phyloP scores from a whole-genome alignment of 2,113 vertebrate genomes.

The Alethe castanea region DNA sequence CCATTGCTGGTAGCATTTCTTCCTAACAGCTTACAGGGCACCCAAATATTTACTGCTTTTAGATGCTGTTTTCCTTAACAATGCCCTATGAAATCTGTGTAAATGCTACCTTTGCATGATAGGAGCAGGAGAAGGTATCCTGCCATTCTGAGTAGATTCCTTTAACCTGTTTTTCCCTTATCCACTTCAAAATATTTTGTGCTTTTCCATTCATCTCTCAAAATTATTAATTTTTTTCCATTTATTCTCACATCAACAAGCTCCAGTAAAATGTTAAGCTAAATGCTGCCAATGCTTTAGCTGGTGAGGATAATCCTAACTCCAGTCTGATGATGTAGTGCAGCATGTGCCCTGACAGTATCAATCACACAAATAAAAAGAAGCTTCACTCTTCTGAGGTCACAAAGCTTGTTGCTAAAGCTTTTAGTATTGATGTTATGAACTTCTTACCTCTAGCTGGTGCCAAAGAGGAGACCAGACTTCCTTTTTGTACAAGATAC shows the following conservation, averaged over 20 bases:
- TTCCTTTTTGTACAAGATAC: background rate
- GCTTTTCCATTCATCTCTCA: background rate
- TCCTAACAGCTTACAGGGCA: background rate
- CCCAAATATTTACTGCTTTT: background rate
- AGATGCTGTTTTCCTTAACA: background rate
- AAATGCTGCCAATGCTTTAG: rapidly evolving
- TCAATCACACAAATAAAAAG: background rate
- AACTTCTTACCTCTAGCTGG: background rate
- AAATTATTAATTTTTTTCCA: background rate
- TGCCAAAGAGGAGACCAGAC: background rate
- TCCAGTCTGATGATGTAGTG: background rate
- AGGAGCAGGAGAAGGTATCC: rapidly evolving
- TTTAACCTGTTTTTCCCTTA: background rate
- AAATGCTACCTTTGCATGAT: background rate
- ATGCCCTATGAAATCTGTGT: background rate
- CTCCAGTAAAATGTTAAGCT: background rate
- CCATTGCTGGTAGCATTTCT: background rate
- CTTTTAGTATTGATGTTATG: background rate
- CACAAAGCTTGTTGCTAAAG: background rate
- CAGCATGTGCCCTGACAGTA: background rate
- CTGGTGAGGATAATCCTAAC: background rate
- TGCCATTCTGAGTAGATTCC: background rate
- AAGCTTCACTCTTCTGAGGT: background rate
- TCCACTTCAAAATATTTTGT: background rate
- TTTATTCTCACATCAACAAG: background rate